Evolutionary conservation across 2,888 invertebrate genomes (phyloP).

Genomic region (Thereva unica): DNA sequence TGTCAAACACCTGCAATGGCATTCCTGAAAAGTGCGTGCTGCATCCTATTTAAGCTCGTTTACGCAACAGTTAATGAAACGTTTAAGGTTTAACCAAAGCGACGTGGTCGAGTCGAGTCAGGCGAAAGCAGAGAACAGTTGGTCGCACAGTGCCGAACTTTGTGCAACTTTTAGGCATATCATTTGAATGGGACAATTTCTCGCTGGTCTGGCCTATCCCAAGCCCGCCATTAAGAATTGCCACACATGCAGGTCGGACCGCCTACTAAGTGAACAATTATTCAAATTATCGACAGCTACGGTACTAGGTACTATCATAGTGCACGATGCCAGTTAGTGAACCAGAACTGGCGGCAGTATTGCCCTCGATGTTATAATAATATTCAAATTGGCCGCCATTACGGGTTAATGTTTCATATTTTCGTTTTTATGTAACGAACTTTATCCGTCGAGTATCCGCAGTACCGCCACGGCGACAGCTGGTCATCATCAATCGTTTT

Average conservation of each 20-base stretch:
- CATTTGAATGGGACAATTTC: too few relatives aligned
- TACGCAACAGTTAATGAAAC: too few relatives aligned
- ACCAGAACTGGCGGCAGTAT: too few relatives aligned
- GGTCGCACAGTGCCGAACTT: too few relatives aligned
- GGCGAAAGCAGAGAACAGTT: too few relatives aligned
- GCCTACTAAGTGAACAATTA: constrained; percentile 16
- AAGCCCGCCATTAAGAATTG: background rate
- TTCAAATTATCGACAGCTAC: constrained; percentile 20
- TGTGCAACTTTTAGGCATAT: background rate
- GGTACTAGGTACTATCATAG: background rate
- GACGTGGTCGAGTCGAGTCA: too few relatives aligned
- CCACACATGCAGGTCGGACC: background rate
- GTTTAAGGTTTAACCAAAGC: too few relatives aligned
- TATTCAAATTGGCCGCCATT: constrained; percentile 21
- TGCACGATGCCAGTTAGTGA: too few relatives aligned
- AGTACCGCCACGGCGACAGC: constrained; percentile 9
- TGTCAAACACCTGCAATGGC: too few relatives aligned
- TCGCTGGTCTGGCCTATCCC: too few relatives aligned
- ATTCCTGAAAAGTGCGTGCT: too few relatives aligned
- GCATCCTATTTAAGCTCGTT: too few relatives aligned
- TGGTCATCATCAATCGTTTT: constrained; percentile 5
- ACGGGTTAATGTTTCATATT: constrained; percentile 11
- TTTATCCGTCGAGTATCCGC: background rate
- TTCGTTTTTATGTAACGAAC: constrained; percentile 8
- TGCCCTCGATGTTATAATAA: background rate